phyloP scores from a whole-genome alignment of 2,888 invertebrate species.

The Campoplex capitator region DNA sequence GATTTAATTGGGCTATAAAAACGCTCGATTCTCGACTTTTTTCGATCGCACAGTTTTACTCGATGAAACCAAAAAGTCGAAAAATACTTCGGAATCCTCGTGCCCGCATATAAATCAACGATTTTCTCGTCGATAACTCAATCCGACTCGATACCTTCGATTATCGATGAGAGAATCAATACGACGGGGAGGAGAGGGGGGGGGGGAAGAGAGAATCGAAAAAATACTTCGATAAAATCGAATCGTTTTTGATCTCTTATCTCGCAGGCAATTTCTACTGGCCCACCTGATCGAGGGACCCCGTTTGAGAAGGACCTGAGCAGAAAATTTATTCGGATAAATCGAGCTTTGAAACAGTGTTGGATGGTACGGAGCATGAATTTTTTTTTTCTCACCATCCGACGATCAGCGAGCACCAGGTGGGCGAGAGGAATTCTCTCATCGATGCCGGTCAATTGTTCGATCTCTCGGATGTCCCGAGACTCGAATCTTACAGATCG shows the following conservation, averaged over 20 bases:
- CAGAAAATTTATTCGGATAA: background rate
- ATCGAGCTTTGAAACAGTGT: background rate
- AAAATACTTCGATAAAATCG: slow-evolving; percentile 5
- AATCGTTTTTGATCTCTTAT: background rate
- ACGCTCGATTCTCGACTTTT: no score
- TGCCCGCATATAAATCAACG: background rate
- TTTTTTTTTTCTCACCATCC: slow-evolving; percentile 56
- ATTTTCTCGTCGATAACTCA: slow-evolving; percentile 6
- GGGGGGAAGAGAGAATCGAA: background rate
- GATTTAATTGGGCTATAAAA: background rate
- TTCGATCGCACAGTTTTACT: no score
- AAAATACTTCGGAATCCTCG: background rate
- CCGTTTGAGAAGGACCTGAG: background rate
- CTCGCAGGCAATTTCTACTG: background rate
- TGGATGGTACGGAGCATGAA: background rate
- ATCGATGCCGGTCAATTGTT: slow-evolving; percentile 68
- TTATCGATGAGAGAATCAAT: slow-evolving; percentile 56
- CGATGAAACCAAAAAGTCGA: no score
- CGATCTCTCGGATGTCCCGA: slow-evolving; percentile 53
- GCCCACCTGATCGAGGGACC: background rate
- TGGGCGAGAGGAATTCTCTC: slow-evolving; percentile 48
- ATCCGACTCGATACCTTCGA: slow-evolving; percentile 10
- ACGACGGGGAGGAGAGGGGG: background rate
- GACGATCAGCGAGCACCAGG: slow-evolving; percentile 51
- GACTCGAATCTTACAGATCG: slow-evolving; percentile 52